Evolutionary conservation across 2,113 vertebrate genomes (phyloP), one percentile per base, ranked within the genome.

Genomic region (Ciconia boyciana): DNA sequence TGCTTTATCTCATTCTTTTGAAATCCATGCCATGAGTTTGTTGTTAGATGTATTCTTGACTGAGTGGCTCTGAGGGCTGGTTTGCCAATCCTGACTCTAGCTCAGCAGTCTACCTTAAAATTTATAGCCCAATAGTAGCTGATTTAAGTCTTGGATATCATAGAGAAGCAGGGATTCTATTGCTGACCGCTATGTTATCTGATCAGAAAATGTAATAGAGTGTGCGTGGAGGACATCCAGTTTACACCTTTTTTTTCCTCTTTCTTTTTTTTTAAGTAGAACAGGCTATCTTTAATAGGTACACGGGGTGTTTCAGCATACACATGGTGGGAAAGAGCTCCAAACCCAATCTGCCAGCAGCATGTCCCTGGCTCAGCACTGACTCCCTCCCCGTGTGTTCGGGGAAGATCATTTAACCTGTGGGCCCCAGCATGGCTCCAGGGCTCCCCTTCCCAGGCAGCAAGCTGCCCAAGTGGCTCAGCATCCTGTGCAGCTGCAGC

Each of bases 341-440:
- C 57, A 90, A 71, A 76, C 17, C 39, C 44, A 43, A 25, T 7
- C 34, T 43, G 64, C 32, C 69, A 52, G 36, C 41, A 46, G 57
- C 25, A 36, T 2, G 1, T 34, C 49, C 39, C 36, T 78, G 1
- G 0, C 36, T 62, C 36, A 78, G 44, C 66, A 52, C 22, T 17
- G 57, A 2, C 17, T 36, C 26, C 13, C 7, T 55, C 22, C 6
- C 51, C 0, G 0, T 10, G 16, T 44, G 18, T 41, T 49, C 6
- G 13, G 55, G 41, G 36, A n/a, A 58, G n/a, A 77, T 57, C 15
- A 51, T 44, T 74, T 44, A 36, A 83, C 19, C 28, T 32, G 17
- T 7, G 28, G 14, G 19, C 13, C 26, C 14, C 36, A 21, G 36
- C 6, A 4, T 3, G 14, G 44, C 25, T 70, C 2, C 2, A 36